A percentile compares a stretch with the other conserved stretches of the same genome.
These are phyloP conservation scores for Accipiter virgatus DNA, from an alignment of 2,113 vertebrate species.

Conservation along the genomic window DNA sequence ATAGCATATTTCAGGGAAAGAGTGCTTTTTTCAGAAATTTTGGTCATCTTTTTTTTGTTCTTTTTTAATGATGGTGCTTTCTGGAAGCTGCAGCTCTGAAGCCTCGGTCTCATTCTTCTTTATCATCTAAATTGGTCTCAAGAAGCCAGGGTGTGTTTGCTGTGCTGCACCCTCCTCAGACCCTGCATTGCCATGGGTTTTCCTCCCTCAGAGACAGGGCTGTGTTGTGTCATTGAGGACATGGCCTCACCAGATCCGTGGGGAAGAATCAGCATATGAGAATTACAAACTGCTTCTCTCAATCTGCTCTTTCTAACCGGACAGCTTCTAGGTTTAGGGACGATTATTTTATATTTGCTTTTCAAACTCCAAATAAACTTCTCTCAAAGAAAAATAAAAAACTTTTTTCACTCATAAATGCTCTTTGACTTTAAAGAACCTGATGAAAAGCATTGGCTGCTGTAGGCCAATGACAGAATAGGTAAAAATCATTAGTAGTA, in stretches of 20 bases:
- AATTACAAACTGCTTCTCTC: not conserved
- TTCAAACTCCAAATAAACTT: not conserved
- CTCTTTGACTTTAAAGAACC: not conserved
- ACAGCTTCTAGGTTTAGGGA: not conserved
- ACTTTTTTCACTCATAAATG: not conserved
- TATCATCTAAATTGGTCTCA: not conserved
- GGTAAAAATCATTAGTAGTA: not conserved
- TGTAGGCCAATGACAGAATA: not conserved
- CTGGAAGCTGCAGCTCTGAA: not conserved
- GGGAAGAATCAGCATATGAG: not conserved
- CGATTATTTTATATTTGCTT: not conserved
- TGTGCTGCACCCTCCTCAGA: not conserved
- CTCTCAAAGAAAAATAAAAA: not conserved
- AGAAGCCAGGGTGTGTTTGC: not conserved
- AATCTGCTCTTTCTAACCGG: not conserved
- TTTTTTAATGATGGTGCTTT: not conserved
- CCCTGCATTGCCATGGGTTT: not conserved
- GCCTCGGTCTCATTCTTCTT: not conserved
- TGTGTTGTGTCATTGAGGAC: not conserved
- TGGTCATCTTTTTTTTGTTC: fast-evolving
- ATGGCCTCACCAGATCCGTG: not conserved
- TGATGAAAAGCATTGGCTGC: not conserved
- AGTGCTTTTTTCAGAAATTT: not conserved
- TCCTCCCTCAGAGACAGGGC: not conserved
- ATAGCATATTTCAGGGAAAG: not conserved